Evolutionary conservation across 1,140 invertebrate genomes (phyloP), one percentile per base, ranked within the genome.

Genomic region (Camponotus pennsylvanicus): DNA sequence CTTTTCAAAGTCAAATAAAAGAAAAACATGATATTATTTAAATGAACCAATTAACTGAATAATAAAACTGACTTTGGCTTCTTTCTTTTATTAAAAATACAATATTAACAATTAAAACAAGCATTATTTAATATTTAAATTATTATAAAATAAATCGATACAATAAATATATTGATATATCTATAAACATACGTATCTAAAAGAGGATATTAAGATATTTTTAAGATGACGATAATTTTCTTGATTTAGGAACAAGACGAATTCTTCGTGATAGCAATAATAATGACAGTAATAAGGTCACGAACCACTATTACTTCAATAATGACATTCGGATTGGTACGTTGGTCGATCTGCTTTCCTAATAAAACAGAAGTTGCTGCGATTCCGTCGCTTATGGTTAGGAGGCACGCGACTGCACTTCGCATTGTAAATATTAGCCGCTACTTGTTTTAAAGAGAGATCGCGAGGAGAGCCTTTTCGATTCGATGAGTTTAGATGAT

Each of bases 291-390:
- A 93, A 94, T 93, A 88, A 92, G 91, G 90, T 92, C 92, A 92
- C 91, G 92, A 93, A 93, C 88, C 71, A 85, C 92, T 91, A 93
- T 92, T 92, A 83, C 88, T 91, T 90, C 86, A 92, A 91, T 93
- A 93, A 93, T 92, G 86, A 89, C 86, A 89, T 92, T 88, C 86
- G 73, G 86, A 91, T 91, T 87, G 88, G 88, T 89, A 91, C 86
- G 90, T 86, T 88, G 88, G 87, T 84, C 88, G 86, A 86, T 88
- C 89, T 89, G 89, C 78, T 88, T 88, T 86, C 88, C 92, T 92
- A 93, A 93, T 93, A 93, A 94, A 93, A 91, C 90, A 93, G 83
- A 93, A 93, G 92, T 93, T 92, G 90, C 91, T 93, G 90, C 92
- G 88, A 93, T 92, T 93, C 85, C 87, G 63, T 79, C 89, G 91